Evolutionary conservation across 2,113 vertebrate species (phyloP), one percentile per base, ranked within the genome.

Genomic region (Glaucidium brasilianum): DNA sequence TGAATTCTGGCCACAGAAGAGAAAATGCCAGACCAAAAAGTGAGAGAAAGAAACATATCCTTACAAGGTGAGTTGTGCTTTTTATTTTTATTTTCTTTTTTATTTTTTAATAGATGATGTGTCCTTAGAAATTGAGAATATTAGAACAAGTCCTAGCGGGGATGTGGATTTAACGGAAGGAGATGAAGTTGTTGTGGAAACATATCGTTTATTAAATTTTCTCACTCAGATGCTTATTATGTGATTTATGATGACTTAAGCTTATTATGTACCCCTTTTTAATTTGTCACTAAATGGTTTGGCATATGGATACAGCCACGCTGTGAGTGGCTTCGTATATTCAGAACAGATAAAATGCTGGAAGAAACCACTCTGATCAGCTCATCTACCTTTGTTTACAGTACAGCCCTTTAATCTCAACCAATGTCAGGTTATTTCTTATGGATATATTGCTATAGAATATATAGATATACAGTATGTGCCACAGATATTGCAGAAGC

Each of bases 171-270:
- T 94, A 87, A 92, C 89, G 79, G 79, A 53, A 92, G 27, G 68
- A 73, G 88, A 56, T 60, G 68, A 86, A 95, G 55, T 41, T 96
- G 66, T 94, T 90, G 82, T 86, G 83, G 88, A 78, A 93, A 81
- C 72, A 56, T 47, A 63, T 39, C 1, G 22, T 91, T 92, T 94
- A 89, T 93, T 94, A 75, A 39, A 92, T 92, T 93, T 92, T 86
- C 85, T 84, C 60, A 43, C 86, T 94, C 79, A 25, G 56, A 63
- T 75, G 43, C 81, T 86, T 84, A 39, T 74, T 91, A 18, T 92
- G 15, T 94, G 88, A 94, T 95, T 96, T 94, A 92, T 86, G 76
- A 53, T 71, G 83, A 78, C 69, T 94, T 92, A 66, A 92, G 55
- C 76, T 84, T 63, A 62, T 88, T 80, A n/a, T 20, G 21, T 59